Conservation (phyloP, 2,888 invertebrate species). For the Osmoderma eremita region DNA sequence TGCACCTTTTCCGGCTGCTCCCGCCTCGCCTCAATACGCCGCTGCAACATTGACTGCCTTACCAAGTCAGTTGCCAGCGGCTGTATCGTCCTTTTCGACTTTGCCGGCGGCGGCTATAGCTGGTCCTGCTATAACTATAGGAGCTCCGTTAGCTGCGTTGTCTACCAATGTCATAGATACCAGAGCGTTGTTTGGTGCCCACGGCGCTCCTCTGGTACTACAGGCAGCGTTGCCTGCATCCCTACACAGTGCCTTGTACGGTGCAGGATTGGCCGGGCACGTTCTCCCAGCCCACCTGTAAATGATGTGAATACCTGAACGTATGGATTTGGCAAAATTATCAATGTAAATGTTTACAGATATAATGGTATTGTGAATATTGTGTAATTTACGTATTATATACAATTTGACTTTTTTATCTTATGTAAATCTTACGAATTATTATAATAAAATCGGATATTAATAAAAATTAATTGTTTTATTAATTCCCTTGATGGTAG, state of each 20-base stretch:
- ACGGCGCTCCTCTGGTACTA: constrained; percentile 14
- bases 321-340: constrained; percentile 25
- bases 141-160: constrained; percentile 34
- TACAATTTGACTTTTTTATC: constrained; percentile 6
- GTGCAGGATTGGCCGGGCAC: constrained; percentile 24
- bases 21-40: constrained; percentile 13
- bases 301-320: background rate
- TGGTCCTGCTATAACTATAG: constrained; percentile 33
- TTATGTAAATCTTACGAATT: constrained; percentile 2
- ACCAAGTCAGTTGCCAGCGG: constrained; percentile 25
- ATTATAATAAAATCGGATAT: constrained; percentile 12
- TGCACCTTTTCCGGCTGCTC: constrained; percentile 20
- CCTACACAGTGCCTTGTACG: constrained; percentile 16
- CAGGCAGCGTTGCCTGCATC: constrained; percentile 24
- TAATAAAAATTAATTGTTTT: background rate
- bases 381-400: constrained; percentile 13
- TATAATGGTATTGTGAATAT: constrained; percentile 2
- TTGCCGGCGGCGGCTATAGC: constrained; percentile 42
- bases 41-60: constrained; percentile 30
- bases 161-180: constrained; percentile 32
- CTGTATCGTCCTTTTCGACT: constrained; percentile 18
- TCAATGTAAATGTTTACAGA: constrained; percentile 1
- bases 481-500: too few species aligned
- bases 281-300: constrained; percentile 23
- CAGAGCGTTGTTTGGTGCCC: constrained; percentile 17